phyloP scores from a whole-genome alignment of 2,888 invertebrate species.

The Villa cingulata region DNA sequence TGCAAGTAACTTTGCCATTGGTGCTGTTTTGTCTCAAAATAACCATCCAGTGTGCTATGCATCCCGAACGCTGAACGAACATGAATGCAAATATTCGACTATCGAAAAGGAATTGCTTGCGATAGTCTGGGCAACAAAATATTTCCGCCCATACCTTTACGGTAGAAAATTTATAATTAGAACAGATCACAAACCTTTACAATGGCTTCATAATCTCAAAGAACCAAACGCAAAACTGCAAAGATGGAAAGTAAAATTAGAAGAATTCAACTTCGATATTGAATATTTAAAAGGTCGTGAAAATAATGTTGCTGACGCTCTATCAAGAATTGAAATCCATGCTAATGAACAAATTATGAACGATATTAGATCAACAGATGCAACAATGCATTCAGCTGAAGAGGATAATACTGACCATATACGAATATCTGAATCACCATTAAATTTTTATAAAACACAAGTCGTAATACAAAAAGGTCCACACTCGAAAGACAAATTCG shows the following conservation, averaged over 20 bases:
- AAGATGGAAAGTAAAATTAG: no score
- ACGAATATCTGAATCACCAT: background rate
- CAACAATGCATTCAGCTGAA: no score
- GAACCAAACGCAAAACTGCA: no score
- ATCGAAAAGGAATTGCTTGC: no score
- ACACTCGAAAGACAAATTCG: no score
- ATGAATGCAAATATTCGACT: slow-evolving; percentile 17
- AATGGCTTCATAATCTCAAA: no score
- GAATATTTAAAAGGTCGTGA: slow-evolving; percentile 12
- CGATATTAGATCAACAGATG: background rate
- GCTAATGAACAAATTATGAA: background rate
- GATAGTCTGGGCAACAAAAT: no score
- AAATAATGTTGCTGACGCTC: slow-evolving; percentile 9
- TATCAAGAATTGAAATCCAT: slow-evolving; percentile 4
- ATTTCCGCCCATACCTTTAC: no score
- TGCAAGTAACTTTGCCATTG: slow-evolving; percentile 17
- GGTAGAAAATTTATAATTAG: no score
- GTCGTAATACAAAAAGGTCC: background rate
- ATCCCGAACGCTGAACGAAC: slow-evolving; percentile 16
- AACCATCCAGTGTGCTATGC: slow-evolving; percentile 19
- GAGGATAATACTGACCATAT: background rate
- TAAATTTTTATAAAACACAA: background rate
- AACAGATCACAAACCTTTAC: no score
- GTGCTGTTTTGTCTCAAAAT: no score
- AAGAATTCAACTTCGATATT: no score